These are phyloP conservation scores for human (Homo sapiens) DNA, from an alignment of 2,113 vertebrate species.

Conservation along the genomic window DNA sequence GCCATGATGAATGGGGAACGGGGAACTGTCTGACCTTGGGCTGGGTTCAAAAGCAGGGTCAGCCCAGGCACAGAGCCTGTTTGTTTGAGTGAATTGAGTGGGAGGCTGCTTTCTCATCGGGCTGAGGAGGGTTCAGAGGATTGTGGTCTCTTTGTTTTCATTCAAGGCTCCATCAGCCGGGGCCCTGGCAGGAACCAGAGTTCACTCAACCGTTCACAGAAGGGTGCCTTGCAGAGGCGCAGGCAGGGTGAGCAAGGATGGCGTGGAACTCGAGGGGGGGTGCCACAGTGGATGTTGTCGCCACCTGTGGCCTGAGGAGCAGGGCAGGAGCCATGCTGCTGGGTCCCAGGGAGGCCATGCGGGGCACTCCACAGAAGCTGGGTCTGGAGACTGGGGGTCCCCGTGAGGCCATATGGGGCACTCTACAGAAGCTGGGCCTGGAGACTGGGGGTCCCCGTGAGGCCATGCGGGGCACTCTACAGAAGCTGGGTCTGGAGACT, in stretches of 20 bases:
- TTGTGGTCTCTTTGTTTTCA: neutral
- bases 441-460: too few relatives aligned
- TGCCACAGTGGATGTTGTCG: too few relatives aligned
- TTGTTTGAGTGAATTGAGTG: neutral
- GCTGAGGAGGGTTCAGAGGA: neutral
- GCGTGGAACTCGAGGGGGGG: too few relatives aligned
- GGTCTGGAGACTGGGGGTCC: neutral
- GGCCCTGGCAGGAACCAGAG: neutral
- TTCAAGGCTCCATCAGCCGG: neutral
- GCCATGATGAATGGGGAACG: neutral
- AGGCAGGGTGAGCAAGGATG: too few relatives aligned
- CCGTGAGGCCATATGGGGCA: accelerated
- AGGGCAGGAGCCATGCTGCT: too few relatives aligned
- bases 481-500: too few relatives aligned
- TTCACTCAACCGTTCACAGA: neutral
- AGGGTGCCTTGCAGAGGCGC: neutral
- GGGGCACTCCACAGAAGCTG: too few relatives aligned
- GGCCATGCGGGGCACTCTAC: too few relatives aligned
- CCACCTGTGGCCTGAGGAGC: too few relatives aligned
- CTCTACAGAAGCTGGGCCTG: too few relatives aligned
- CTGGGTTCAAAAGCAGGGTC: neutral
- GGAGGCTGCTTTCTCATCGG: too few relatives aligned
- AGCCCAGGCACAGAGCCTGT: neutral
- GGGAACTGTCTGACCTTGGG: neutral
- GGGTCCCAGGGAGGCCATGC: too few relatives aligned